These are phyloP conservation scores for Ichneumoninae sp. DNA, from an alignment of 2,888 invertebrate genomes.

Conservation along the genomic window DNA sequence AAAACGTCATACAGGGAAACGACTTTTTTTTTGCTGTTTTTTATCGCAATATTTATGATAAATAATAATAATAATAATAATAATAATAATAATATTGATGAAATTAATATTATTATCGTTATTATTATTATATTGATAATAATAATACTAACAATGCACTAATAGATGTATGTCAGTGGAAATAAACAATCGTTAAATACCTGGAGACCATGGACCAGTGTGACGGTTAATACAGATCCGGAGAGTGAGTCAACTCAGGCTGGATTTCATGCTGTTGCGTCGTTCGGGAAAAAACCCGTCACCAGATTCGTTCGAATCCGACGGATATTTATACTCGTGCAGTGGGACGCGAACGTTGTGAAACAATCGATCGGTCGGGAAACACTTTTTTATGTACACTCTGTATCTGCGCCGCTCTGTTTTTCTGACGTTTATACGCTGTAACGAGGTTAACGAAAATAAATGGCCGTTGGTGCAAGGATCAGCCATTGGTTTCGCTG, in stretches of 20 bases:
- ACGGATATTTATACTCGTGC: background rate
- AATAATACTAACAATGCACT: background rate
- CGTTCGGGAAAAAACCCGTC: background rate
- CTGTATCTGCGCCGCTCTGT: slow-evolving; percentile 1
- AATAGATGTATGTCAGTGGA: background rate
- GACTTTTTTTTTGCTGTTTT: background rate
- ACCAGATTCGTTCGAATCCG: background rate
- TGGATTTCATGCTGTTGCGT: slow-evolving; percentile 29
- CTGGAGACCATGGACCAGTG: slow-evolving; percentile 29
- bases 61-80: background rate
- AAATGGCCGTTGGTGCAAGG: slow-evolving; percentile 27
- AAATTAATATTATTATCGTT: too few relatives aligned
- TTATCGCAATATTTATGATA: background rate
- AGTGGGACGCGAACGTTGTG: background rate
- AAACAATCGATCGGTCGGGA: background rate
- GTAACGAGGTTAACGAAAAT: slow-evolving; percentile 32
- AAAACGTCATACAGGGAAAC: slow-evolving; percentile 2
- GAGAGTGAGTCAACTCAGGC: slow-evolving; percentile 47
- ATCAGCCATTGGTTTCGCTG: slow-evolving; percentile 32
- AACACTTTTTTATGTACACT: background rate
- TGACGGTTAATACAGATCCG: slow-evolving; percentile 11
- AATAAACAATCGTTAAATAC: slow-evolving; percentile 32
- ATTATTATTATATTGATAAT: background rate
- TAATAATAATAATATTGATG: background rate
- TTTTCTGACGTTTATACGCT: slow-evolving; percentile 21